Conservation (phyloP, 2,888 invertebrate species). For the Andrena fulva region DNA sequence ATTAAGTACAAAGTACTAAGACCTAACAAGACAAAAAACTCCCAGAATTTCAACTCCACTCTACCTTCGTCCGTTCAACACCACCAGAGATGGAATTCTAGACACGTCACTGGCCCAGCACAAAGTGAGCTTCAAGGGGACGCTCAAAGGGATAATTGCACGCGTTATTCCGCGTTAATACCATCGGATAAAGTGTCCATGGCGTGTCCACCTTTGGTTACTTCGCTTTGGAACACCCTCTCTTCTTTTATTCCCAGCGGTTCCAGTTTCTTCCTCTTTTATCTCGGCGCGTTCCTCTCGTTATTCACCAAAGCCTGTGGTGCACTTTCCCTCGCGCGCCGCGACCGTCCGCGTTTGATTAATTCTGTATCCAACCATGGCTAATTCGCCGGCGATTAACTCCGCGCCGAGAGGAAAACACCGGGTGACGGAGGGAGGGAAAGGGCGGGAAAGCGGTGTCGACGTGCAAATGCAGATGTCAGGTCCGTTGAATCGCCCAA, state of each 20-base stretch:
- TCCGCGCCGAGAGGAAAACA: constrained; percentile 23
- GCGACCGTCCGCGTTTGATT: constrained; percentile 62
- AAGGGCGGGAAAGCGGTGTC: background rate
- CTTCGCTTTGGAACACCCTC: constrained; percentile 11
- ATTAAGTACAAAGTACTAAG: background rate
- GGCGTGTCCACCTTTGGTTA: constrained; percentile 46
- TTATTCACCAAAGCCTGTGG: background rate
- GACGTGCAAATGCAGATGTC: constrained; percentile 49
- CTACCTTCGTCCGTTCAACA: no score
- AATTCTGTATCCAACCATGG: constrained; percentile 63
- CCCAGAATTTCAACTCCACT: no score
- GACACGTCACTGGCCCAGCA: background rate
- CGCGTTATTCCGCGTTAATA: constrained; percentile 72
- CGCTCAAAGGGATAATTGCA: constrained; percentile 74
- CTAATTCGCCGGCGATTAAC: constrained; percentile 65
- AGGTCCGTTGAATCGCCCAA: constrained; percentile 18
- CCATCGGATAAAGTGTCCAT: constrained; percentile 67
- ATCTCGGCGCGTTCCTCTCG: constrained; percentile 6
- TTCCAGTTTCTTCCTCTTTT: constrained; percentile 7
- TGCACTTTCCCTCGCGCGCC: background rate
- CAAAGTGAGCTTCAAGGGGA: constrained; percentile 27
- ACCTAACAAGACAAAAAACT: background rate
- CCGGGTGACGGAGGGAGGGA: background rate
- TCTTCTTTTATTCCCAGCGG: constrained; percentile 21
- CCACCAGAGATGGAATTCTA: background rate